A percentile compares a stretch with the other conserved stretches of the same genome.
phyloP scores from a whole-genome alignment of 2,797 vertebrate species.

The Euthynnus affinis region DNA sequence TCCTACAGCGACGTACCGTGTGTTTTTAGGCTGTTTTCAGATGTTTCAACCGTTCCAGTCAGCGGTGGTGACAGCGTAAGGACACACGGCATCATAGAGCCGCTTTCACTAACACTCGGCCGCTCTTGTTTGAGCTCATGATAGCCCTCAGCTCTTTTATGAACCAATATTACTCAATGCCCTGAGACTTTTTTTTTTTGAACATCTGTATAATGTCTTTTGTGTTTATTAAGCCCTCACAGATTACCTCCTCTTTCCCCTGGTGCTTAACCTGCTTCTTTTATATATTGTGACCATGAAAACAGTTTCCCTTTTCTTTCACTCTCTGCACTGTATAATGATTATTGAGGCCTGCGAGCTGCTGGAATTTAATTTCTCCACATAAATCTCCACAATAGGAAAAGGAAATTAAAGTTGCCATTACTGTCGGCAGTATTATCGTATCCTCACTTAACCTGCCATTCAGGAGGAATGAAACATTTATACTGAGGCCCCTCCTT shows the following conservation, averaged over 20 bases:
- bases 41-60: neutral
- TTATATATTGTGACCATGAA: slow-evolving; percentile 79
- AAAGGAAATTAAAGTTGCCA: slow-evolving; percentile 90
- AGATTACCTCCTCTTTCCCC: slow-evolving; percentile 63
- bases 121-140: slow-evolving; percentile 38
- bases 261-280: slow-evolving; percentile 75
- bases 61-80: neutral
- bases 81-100: slow-evolving; percentile 9
- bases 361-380: slow-evolving; percentile 87
- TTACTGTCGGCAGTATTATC: slow-evolving; percentile 87
- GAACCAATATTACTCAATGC: slow-evolving; percentile 52
- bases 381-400: slow-evolving; percentile 88
- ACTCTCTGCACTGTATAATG: slow-evolving; percentile 66
- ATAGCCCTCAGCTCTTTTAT: slow-evolving; percentile 53
- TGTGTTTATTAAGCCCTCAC: slow-evolving; percentile 72
- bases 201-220: slow-evolving; percentile 70
- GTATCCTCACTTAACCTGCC: slow-evolving; percentile 89
- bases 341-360: slow-evolving; percentile 83
- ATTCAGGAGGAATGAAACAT: slow-evolving; percentile 87
- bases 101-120: slow-evolving; percentile 12
- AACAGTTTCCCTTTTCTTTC: slow-evolving; percentile 66
- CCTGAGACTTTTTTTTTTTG: slow-evolving; percentile 55
- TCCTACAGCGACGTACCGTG: neutral
- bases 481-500: slow-evolving; percentile 72
- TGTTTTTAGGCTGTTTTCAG: neutral